Base-by-base conservation (phyloP, 2,888 invertebrate species). In the Timema podura region DNA sequence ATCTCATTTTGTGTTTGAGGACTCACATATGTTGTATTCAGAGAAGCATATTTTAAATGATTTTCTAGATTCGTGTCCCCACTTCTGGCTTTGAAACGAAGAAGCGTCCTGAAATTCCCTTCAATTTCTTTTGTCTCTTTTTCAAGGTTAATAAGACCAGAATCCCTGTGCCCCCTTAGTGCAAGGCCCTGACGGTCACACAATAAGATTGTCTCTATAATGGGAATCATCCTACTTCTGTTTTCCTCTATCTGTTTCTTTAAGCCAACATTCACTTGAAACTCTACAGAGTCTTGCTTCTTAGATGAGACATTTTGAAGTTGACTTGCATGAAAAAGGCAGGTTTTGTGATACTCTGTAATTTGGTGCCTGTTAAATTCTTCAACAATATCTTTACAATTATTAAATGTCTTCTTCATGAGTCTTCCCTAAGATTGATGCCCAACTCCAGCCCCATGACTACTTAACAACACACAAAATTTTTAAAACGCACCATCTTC, bases 31-130 rank as follows among this genome's bases (percentile, higher is more conserved):
- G 69, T 75, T n/a, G 76, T 75, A 72, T 77, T 77, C 48, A 47
- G 47, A 10, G 65, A 45, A 49, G 70, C 66, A 64, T 64, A 66
- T 71, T 73, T 65, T 68, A 73, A 68, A 72, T 76, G 75, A 66
- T 75, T 70, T 57, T 73, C 65, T 49, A 76, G 72, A 48, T 59
- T 59, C 10, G 72, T 68, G 72, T 79, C 77, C 30, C 78, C 78
- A 72, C 73, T 68, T 49, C 72, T 68, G n/a, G 76, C 73, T 76
- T 76, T 67, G 68, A 76, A 76, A n/a, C 75, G 71, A 48, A 79
- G 74, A 44, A 79, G 73, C 44, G 74, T 76, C 66, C 77, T 67
- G 67, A 79, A 79, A 71, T 77, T 77, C 49, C 78, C 77, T 64
- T 76, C 76, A 70, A 76, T 75, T 67, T 71, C 70, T 46, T 16